phyloP scores from a whole-genome alignment of 2,888 invertebrate genomes.

The Eupithecia pulchellata region DNA sequence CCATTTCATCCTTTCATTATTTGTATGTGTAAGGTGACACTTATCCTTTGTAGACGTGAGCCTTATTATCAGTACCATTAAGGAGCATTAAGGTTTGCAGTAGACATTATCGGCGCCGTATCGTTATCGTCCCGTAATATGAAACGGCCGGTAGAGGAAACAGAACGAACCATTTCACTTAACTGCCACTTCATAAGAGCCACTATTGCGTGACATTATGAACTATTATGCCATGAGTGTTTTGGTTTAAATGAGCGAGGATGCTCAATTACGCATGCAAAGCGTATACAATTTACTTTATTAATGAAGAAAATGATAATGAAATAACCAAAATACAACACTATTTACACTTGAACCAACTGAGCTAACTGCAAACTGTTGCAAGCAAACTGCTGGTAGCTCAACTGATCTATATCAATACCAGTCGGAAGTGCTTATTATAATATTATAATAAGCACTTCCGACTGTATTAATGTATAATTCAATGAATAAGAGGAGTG shows the following conservation, averaged over 20 bases:
- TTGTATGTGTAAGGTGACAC: slow-evolving; percentile 2
- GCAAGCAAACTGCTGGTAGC: no score
- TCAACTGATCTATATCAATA: no score
- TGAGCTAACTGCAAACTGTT: no score
- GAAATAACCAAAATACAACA: no score
- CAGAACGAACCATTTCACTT: slow-evolving; percentile 39
- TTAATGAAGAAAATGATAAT: no score
- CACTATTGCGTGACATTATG: slow-evolving; percentile 35
- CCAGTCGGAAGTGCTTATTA: no score
- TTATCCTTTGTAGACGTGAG: slow-evolving; percentile 7
- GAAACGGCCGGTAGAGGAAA: slow-evolving; percentile 29
- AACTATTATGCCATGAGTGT: slow-evolving; percentile 30
- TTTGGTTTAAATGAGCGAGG: slow-evolving; percentile 40
- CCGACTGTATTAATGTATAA: no score
- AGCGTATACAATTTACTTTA: no score
- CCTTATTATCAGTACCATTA: slow-evolving; percentile 23
- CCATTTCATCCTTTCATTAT: slow-evolving; percentile 1
- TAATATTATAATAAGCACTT: no score
- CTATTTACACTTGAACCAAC: no score
- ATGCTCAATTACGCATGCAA: slow-evolving; percentile 35
- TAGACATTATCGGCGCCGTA: slow-evolving; percentile 23
- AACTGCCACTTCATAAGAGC: slow-evolving; percentile 37
- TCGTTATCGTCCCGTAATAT: slow-evolving; percentile 30
- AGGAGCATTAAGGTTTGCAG: slow-evolving; percentile 25
- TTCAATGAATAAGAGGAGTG: no score